Evolutionary conservation across 2,888 invertebrate genomes (phyloP), one percentile per base, ranked within the genome.

Genomic region (Venusia cambrica): DNA sequence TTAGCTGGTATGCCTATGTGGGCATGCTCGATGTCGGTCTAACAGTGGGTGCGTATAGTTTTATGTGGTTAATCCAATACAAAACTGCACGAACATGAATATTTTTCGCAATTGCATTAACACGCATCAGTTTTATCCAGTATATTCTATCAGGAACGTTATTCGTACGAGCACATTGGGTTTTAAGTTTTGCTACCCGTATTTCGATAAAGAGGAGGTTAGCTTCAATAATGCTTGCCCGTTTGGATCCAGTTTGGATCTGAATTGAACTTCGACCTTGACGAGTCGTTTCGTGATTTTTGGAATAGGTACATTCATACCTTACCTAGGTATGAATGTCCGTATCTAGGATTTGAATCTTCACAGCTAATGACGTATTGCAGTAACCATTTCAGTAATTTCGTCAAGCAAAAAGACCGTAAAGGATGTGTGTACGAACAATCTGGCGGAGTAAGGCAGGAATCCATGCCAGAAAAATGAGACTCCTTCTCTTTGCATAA

Each of bases 381-480:
- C n/a, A n/a, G n/a, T n/a, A n/a, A n/a, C n/a, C n/a, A 85, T 64
- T 5, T 85, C 78, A 57, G 94, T 96, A 84, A 97, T 84, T 84
- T 96, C 93, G 69, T 98, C 98, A 48, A 99, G 81, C 78, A 97
- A 92, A 39, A 98, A 94, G 70, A 98, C 97, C 0, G 97, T 97
- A 4, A 98, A 79, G 2, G 97, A 95, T 0, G 98, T 98, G 72
- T 99, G 98, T 1, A 97, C 95, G 7, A 97, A 96, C 39, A 98
- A 79, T 31, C 98, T 90, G 47, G 94, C 92, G 72, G 94, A 99
- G 75, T 99, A 99, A 0, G 98, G 97, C 1, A 95, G 92, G 77
- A 98, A 97, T 8, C 97, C 97, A 83, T 96, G 97, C 98, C 98
- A 99, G 9, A 99, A 80, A 5, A 95, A 93, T 52, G 95, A 91